These are phyloP conservation scores for Pristionchus arcanus DNA, from an alignment of 2,888 invertebrate species.

Conservation along the genomic window DNA sequence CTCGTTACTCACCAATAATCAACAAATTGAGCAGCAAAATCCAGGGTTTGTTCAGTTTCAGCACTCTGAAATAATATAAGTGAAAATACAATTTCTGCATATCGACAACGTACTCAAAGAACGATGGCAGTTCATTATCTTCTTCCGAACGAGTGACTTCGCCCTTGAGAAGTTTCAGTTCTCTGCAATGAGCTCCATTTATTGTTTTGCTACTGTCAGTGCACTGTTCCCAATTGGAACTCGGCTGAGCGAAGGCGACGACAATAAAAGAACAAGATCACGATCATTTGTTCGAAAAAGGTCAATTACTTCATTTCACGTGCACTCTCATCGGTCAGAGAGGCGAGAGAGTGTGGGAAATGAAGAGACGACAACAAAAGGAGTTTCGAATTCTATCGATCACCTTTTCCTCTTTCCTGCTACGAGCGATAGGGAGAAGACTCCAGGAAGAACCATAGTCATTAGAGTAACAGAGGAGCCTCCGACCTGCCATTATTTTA, in stretches of 20 bases:
- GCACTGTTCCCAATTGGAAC: too few relatives aligned
- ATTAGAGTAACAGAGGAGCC: slow-evolving; percentile 68
- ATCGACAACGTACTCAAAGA: background rate
- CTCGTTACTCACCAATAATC: background rate
- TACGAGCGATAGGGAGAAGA: slow-evolving; percentile 67
- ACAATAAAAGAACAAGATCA: background rate
- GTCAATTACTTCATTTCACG: too few relatives aligned
- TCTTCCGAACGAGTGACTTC: slow-evolving; percentile 5
- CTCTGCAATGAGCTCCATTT: background rate
- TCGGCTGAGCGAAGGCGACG: too few relatives aligned
- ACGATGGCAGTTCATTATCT: slow-evolving; percentile 23
- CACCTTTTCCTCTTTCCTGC: slow-evolving; percentile 63
- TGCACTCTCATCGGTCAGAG: too few relatives aligned
- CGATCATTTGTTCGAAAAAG: background rate
- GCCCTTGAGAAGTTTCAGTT: background rate
- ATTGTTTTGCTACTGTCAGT: background rate
- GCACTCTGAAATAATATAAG: background rate
- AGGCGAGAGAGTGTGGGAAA: too few relatives aligned
- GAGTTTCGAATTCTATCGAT: background rate
- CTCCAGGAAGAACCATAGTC: slow-evolving; percentile 68
- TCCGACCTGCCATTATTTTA: slow-evolving; percentile 59
- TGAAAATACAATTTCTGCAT: background rate
- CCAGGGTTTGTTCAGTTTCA: slow-evolving; percentile 21
- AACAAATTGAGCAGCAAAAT: slow-evolving; percentile 11
- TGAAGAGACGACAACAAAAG: background rate